Percentiles rank a stretch among this genome's conserved stretches.
Evolutionary conservation across 2,113 vertebrate genomes (phyloP).

Genomic region (Arvicanthis niloticus): DNA sequence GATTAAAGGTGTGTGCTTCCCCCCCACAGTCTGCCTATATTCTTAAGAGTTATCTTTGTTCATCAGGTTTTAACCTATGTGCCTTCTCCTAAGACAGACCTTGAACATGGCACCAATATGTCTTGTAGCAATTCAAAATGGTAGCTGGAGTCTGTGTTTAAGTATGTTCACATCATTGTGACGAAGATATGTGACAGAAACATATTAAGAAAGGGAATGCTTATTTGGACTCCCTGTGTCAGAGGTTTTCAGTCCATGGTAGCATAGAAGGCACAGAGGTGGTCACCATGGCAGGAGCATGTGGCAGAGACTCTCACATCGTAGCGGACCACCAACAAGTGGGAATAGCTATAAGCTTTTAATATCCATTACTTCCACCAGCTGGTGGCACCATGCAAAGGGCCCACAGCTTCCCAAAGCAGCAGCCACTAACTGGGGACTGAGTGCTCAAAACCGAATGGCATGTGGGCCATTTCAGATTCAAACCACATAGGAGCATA

Average conservation of each 20-base stretch:
- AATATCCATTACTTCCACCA: neutral
- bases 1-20: no score
- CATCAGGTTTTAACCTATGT: neutral
- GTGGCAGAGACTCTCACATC: neutral
- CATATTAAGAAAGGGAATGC: neutral
- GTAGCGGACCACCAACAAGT: no score
- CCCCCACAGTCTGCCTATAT: neutral
- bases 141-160: neutral
- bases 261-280: neutral
- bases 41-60: neutral
- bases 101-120: neutral
- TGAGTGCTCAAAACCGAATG: neutral
- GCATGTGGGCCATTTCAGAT: neutral
- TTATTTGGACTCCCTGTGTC: neutral
- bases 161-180: neutral
- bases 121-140: neutral
- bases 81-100: neutral
- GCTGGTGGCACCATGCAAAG: neutral
- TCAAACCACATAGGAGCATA: neutral
- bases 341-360: neutral
- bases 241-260: neutral
- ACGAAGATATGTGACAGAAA: neutral
- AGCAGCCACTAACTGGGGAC: neutral
- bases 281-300: neutral
- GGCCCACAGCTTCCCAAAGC: neutral